These are phyloP conservation scores for Smittia aterrima DNA, from an alignment of 2,888 invertebrate species.

Conservation along the genomic window DNA sequence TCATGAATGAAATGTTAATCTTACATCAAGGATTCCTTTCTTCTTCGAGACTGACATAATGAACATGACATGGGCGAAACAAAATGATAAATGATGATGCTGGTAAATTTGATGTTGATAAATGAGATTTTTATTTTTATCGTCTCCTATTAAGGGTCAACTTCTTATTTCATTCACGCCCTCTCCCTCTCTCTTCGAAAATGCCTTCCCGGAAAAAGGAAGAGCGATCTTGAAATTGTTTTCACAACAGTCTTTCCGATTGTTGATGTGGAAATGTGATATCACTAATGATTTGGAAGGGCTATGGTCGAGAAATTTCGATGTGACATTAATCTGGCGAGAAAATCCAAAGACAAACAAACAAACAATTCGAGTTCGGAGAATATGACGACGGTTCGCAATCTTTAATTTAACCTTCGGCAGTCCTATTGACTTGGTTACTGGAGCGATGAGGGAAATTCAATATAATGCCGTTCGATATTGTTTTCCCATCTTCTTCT, in stretches of 20 bases:
- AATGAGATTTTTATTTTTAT: slow-evolving; percentile 16
- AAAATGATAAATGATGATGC: slow-evolving; percentile 27
- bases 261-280: slow-evolving; percentile 8
- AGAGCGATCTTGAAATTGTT: too few species aligned
- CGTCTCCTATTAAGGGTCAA: neutral
- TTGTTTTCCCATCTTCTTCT: too few species aligned
- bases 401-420: too few species aligned
- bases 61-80: slow-evolving; percentile 24
- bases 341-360: too few species aligned
- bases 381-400: too few species aligned
- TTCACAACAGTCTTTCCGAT: too few species aligned
- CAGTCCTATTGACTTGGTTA: too few species aligned
- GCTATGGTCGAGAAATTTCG: neutral
- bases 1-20: slow-evolving; percentile 19
- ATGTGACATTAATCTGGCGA: slow-evolving; percentile 7
- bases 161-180: neutral
- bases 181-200: neutral
- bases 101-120: slow-evolving; percentile 20
- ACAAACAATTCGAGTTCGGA: too few species aligned
- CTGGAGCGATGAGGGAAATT: too few species aligned
- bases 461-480: too few species aligned
- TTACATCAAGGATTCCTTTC: slow-evolving; percentile 15
- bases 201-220: neutral
- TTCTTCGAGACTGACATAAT: slow-evolving; percentile 20
- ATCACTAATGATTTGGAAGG: neutral